phyloP scores from a whole-genome alignment of 2,797 vertebrate species.

The Lepilemur septentrionalis region DNA sequence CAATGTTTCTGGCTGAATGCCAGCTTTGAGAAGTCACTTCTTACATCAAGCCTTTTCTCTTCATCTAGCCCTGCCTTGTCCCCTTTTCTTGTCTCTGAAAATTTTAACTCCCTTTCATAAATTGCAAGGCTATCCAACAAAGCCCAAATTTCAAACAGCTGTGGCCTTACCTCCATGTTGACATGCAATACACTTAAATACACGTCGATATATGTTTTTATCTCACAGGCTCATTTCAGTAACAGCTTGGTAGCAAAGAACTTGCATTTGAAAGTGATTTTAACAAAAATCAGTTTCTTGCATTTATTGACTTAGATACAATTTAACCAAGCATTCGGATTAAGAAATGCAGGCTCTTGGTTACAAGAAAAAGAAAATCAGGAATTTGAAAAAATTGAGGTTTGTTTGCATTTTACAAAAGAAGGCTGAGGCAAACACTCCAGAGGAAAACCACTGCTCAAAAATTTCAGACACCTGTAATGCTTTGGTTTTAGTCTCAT shows the following conservation, averaged over 20 bases:
- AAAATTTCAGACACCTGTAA: not conserved
- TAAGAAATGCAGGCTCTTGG: not conserved
- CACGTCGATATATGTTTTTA: not conserved
- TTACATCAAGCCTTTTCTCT: not conserved
- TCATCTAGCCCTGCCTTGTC: not conserved
- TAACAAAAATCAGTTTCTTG: not conserved
- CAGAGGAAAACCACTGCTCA: too few species aligned
- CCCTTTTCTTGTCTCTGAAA: not conserved
- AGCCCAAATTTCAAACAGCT: conserved; percentile 3
- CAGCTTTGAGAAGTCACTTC: not conserved
- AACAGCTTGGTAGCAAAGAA: not conserved
- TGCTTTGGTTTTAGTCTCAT: not conserved
- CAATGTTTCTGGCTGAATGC: not conserved
- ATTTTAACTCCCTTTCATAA: not conserved
- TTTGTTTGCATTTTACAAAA: not conserved
- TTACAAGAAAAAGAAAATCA: not conserved
- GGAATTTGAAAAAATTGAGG: not conserved
- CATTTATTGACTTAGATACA: not conserved
- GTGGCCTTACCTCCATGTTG: not conserved
- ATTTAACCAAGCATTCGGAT: not conserved
- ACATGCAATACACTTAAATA: not conserved
- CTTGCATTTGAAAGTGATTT: not conserved
- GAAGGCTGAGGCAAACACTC: not conserved
- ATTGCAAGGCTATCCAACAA: not conserved
- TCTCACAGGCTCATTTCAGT: not conserved